Conservation (phyloP, 2,113 vertebrate genomes). For the Corythaixoides concolor region DNA sequence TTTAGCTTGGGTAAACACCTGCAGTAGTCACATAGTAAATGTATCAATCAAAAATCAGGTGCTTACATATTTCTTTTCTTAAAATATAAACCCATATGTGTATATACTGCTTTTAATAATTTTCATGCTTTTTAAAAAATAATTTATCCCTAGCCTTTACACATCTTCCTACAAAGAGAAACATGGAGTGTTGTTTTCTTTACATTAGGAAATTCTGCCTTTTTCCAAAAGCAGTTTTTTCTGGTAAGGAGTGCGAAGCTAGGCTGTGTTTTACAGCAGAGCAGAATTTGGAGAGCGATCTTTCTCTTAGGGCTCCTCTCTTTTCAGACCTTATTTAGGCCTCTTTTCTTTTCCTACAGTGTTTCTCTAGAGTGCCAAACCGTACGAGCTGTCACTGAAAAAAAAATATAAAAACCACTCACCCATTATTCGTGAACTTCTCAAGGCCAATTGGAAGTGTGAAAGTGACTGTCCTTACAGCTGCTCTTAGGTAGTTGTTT, state of each 20-base stretch:
- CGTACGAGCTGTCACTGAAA: conserved; percentile 14
- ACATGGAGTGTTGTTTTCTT: not conserved
- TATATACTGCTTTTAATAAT: not conserved
- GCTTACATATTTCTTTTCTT: not conserved
- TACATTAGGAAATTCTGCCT: not conserved
- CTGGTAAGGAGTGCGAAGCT: conserved; percentile 1
- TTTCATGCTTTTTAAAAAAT: not conserved
- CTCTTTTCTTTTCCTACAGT: conserved; percentile 57
- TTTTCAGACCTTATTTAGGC: conserved; percentile 65
- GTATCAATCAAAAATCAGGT: not conserved
- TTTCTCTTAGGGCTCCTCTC: conserved; percentile 29
- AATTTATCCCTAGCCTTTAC: not conserved
- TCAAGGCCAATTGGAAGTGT: not conserved
- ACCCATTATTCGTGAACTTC: not conserved
- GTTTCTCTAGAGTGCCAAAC: conserved; percentile 38
- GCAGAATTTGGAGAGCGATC: conserved; percentile 30
- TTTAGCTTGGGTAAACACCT: not conserved
- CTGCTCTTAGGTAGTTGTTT: not conserved
- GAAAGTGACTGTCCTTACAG: not conserved
- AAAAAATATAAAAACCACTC: conserved; percentile 8
- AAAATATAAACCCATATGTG: not conserved
- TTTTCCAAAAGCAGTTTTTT: not conserved
- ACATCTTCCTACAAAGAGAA: not conserved
- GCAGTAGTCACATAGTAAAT: not conserved
- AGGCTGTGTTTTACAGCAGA: conserved; percentile 1